Evolutionary conservation across 1,140 invertebrate species (phyloP), one percentile per base, ranked within the genome.

Genomic region (Drosophila neocordata): DNA sequence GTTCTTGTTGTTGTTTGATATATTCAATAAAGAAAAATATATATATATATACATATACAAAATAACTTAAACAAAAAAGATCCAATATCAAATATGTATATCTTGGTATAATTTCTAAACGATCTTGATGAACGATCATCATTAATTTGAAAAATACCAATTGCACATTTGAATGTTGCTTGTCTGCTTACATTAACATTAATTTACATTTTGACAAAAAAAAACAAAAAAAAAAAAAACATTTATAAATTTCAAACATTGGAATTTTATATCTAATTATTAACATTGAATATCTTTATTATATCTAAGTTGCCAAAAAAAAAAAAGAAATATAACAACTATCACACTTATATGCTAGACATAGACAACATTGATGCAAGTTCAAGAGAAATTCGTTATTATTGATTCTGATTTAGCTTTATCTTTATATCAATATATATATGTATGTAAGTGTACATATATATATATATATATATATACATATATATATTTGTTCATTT

Each of bases 11-110:
- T n/a, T n/a, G n/a, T n/a, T n/a, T 56, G 51, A 56, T 71, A 65
- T 66, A 71, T 61, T 13, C 41, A 20, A 48, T 48, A 18, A 48
- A 48, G 41, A 48, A 48, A 48, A 15, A 48, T 48, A 44, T 18
- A 2, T 41, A 13, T 44, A 44, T 9, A 48, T 7, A 48, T 48
- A 44, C 9, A 2, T 41, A 13, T 44, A 44, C 15, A 48, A 48
- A 48, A 20, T 48, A 20, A 48, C 15, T 20, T 6, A 31, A 31
- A 31, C 3, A 31, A 31, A 31, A 31, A 31, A 6, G 1, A 31
- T 51, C 1, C 15, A 51, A 20, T 35, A 8, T 57, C 11, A 59
- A 24, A 44, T 34, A 15, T 44, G 11, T 63, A 59, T 53, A n/a
- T n/a, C 22, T 48, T 53, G 35, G 27, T 31, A 6, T 31, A 31